Evolutionary conservation across 2,113 vertebrate genomes (phyloP).

Genomic region (Colaptes auratus): DNA sequence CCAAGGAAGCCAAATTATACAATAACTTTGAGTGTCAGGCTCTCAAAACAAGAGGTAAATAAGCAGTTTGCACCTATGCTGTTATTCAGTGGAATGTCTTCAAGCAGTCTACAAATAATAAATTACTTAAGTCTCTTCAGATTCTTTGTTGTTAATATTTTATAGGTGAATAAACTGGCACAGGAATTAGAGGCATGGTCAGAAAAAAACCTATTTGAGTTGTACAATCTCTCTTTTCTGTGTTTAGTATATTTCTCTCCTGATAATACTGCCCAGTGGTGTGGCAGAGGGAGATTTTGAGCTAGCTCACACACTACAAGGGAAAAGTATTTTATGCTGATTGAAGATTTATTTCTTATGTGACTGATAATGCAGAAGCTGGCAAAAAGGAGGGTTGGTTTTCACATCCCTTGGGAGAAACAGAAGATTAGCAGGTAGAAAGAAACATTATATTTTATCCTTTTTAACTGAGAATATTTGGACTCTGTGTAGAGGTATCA

Average conservation of each 20-base stretch:
- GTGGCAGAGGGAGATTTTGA: neutral
- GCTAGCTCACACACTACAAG: neutral
- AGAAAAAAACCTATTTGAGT: neutral
- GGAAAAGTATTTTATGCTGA: neutral
- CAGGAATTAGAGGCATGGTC: neutral
- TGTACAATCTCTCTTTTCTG: neutral
- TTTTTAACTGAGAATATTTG: neutral
- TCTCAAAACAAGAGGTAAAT: neutral
- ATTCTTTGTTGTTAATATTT: neutral
- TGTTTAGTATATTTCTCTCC: neutral
- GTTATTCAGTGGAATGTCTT: neutral
- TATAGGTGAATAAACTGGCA: neutral
- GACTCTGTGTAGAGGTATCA: neutral
- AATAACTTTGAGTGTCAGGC: neutral
- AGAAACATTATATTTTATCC: neutral
- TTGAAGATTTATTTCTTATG: neutral
- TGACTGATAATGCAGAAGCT: neutral
- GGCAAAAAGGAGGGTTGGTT: neutral
- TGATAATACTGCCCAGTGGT: neutral
- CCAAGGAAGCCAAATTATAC: neutral
- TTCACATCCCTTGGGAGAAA: neutral
- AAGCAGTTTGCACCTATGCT: neutral
- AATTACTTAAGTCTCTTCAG: neutral
- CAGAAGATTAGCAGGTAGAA: neutral
- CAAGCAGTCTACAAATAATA: neutral